These are phyloP conservation scores for Megaceryle alcyon DNA, from an alignment of 2,797 vertebrate genomes.

Conservation along the genomic window DNA sequence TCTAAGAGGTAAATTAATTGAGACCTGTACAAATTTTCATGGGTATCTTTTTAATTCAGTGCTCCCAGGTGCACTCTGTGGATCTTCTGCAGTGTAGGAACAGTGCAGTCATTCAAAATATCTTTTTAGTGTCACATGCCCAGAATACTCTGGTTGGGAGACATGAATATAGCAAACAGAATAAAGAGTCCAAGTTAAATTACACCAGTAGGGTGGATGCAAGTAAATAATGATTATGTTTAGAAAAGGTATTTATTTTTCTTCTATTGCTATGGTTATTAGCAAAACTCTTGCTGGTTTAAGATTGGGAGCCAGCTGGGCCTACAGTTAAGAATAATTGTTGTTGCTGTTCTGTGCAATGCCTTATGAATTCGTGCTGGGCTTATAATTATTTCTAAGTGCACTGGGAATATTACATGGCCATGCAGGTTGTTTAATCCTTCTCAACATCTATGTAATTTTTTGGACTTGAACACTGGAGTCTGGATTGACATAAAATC, in stretches of 20 bases:
- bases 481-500: background rate
- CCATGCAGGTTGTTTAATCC: background rate
- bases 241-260: constrained; percentile 42
- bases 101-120: background rate
- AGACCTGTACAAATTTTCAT: background rate
- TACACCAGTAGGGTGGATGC: background rate
- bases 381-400: background rate
- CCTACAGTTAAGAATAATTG: constrained; percentile 26
- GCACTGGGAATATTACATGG: background rate
- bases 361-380: background rate
- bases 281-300: constrained; percentile 32
- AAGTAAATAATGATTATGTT: constrained; percentile 20
- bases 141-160: background rate
- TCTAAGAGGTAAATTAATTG: background rate
- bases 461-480: background rate
- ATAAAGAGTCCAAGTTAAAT: background rate
- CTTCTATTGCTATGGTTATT: constrained; percentile 18
- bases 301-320: constrained; percentile 11
- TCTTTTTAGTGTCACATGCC: background rate
- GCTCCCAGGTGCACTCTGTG: background rate
- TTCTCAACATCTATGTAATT: background rate
- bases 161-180: background rate
- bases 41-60: background rate
- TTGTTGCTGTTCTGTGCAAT: background rate
- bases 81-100: background rate